Evolutionary conservation across 2,888 invertebrate genomes (phyloP), one percentile per base, ranked within the genome.

Genomic region (Morpho deidamia): DNA sequence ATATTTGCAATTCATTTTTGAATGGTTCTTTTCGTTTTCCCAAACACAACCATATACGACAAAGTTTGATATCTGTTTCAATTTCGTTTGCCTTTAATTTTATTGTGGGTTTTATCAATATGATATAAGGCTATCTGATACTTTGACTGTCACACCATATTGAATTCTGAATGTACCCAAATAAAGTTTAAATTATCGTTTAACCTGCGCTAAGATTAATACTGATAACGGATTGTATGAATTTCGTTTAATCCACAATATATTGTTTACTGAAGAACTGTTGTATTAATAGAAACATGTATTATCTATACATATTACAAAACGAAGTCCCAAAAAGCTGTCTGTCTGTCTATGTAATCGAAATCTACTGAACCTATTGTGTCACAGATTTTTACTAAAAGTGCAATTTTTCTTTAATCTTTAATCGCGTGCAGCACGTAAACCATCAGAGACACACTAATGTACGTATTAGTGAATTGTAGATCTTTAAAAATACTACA

Each of bases 1-100:
- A 59, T 82, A 83, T 61, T 69, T 72, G 54, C 76, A 81, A 51
- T 71, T 70, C 62, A 78, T 73, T 61, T 61, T n/a, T n/a, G n/a
- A n/a, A n/a, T 66, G 12, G 51, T 43, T 38, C 44, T 58, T 52
- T 53, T 48, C 33, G 12, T 8, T 32, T 35, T 11, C 14, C 7
- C n/a, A 8, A 11, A 8, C 12, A 14, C 4, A 11, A 8, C n/a
- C 7, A 35, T 14, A 35, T 34, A 49, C 49, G 12, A 35, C 42
- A 34, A 14, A 11, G 12, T 23, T 23, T 23, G 2, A 23, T 23
- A 23, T 23, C 23, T 23, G 23, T 23, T 23, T 23, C 23, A 23
- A 23, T 23, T 23, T 23, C 23, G 23, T 23, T 23, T 5, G 23
- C 7, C 35, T 35, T 8, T 10, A 5, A 35, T 35, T 8, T 14